These are phyloP conservation scores for Enteromius paludinosus DNA, from an alignment of 2,797 vertebrate species.

Conservation along the genomic window DNA sequence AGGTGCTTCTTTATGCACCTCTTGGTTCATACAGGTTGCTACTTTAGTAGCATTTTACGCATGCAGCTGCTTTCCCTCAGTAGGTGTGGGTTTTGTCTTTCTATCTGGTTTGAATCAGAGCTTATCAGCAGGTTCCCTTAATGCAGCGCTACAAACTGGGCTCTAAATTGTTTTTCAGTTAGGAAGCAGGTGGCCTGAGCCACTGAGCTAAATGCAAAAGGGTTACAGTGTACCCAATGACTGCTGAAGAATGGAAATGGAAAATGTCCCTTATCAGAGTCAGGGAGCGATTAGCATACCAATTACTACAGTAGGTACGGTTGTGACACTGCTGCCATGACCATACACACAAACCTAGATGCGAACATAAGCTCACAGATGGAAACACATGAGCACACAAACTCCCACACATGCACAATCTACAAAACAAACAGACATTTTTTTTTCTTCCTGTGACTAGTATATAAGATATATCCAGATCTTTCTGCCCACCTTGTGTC, in stretches of 20 bases:
- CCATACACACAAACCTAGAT: conserved; percentile 15
- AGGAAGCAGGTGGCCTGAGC: conserved; percentile 35
- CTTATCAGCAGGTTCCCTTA: conserved; percentile 38
- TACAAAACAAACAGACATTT: conserved; percentile 24
- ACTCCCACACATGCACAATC: conserved; percentile 44
- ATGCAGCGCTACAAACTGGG: conserved; percentile 28
- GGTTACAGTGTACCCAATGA: conserved; percentile 25
- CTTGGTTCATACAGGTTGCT: background rate
- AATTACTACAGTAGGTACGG: conserved; percentile 50
- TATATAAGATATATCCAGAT: conserved; percentile 35
- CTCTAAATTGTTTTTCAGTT: conserved; percentile 41
- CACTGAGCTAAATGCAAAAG: conserved; percentile 20
- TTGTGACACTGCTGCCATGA: conserved; percentile 5
- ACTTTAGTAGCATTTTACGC: background rate
- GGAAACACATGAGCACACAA: conserved; percentile 1
- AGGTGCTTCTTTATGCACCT: background rate
- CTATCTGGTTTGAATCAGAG: conserved; percentile 33
- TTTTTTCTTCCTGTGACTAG: conserved; percentile 18
- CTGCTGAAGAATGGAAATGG: conserved; percentile 37
- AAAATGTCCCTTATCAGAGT: conserved; percentile 33
- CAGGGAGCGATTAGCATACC: conserved; percentile 53
- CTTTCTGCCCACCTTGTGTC: conserved; percentile 36
- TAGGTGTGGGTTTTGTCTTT: conserved; percentile 3
- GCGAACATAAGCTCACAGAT: conserved; percentile 21
- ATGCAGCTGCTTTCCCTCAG: background rate